These are phyloP conservation scores for Leptoteleia sp. DNA, from an alignment of 1,140 invertebrate species.

Conservation along the genomic window DNA sequence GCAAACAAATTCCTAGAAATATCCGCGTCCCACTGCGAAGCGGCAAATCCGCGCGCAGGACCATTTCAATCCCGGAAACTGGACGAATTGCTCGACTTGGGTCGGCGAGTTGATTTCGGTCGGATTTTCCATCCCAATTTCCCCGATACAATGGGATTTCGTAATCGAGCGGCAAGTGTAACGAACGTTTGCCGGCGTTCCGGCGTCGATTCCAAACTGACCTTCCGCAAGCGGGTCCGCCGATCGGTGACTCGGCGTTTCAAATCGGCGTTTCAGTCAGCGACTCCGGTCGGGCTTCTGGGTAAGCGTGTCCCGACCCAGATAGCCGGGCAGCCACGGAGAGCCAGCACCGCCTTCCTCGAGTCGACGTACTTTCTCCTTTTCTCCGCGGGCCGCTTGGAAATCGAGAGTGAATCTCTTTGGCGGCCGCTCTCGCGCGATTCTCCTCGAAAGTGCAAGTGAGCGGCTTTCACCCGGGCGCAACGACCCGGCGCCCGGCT, in stretches of 20 bases:
- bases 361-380: slow-evolving; percentile 65
- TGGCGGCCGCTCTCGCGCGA: slow-evolving; percentile 39
- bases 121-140: too few relatives aligned
- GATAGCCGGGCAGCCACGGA: slow-evolving; percentile 34
- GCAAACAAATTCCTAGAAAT: too few relatives aligned
- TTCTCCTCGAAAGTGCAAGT: slow-evolving; percentile 75
- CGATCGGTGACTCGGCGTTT: slow-evolving; percentile 11
- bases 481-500: slow-evolving; percentile 65
- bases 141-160: not conserved
- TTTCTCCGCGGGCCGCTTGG: slow-evolving; percentile 47
- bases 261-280: slow-evolving; percentile 25
- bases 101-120: too few relatives aligned
- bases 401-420: slow-evolving; percentile 69
- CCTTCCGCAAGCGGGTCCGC: slow-evolving; percentile 32
- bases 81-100: too few relatives aligned
- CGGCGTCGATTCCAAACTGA: slow-evolving; percentile 10
- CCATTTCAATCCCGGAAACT: too few relatives aligned
- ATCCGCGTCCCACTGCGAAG: too few relatives aligned
- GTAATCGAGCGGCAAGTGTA: too few relatives aligned
- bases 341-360: slow-evolving; percentile 12
- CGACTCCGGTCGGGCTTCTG: slow-evolving; percentile 31
- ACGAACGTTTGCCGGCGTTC: too few relatives aligned
- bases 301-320: slow-evolving; percentile 68
- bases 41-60: too few relatives aligned
- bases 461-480: slow-evolving; percentile 68